Base-by-base conservation (phyloP, 2,888 invertebrate species). In the Tipula helvola region DNA sequence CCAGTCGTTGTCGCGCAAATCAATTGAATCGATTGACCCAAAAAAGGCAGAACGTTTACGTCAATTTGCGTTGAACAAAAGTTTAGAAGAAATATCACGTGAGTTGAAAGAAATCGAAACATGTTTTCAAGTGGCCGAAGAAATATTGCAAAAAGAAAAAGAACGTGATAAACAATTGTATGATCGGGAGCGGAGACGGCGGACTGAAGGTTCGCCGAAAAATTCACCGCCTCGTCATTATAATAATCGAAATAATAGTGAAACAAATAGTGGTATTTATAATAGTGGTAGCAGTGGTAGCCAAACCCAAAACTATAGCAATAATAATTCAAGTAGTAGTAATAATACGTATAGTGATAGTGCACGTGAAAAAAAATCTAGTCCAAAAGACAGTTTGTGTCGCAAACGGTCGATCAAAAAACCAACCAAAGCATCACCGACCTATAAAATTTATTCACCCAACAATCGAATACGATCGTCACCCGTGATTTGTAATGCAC, bases 61-160 rank as follows among this genome's bases (percentile, higher is more conserved):
- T 18, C 85, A 85, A 44, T 39, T 42, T 39, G 85, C 85, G 8
- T 44, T 85, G 18, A 86, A 52, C n/a, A 86, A 86, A 86, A 91
- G 91, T 88, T 89, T 92, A 57, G 92, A 92, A 87, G 92, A 92
- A 88, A 91, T 92, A 47, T 90, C 91, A 52, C 91, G 91, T 87
- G 92, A 92, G 84, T 90, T 92, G 10, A 90, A 90, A 86, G 91
- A 91, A 88, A 91, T 92, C 36, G 92, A 91, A 87, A 91, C 91
- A 87, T 91, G 91, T 87, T 89, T 92, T 3, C 91, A 90, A 8
- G 90, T 91, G 36, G 91, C 91, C 0, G 92, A 92, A 87, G 90
- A 90, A 87, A 88, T 91, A 28, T 88, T 92, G 87, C 89, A 90
- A 8, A 88, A 88, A 3, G 92, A 92, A 87, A 89, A 89, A 87